A percentile compares a stretch with the other conserved stretches of the same genome.
These are phyloP conservation scores for Crossocerus cetratus DNA, from an alignment of 2,888 invertebrate species.

Conservation along the genomic window DNA sequence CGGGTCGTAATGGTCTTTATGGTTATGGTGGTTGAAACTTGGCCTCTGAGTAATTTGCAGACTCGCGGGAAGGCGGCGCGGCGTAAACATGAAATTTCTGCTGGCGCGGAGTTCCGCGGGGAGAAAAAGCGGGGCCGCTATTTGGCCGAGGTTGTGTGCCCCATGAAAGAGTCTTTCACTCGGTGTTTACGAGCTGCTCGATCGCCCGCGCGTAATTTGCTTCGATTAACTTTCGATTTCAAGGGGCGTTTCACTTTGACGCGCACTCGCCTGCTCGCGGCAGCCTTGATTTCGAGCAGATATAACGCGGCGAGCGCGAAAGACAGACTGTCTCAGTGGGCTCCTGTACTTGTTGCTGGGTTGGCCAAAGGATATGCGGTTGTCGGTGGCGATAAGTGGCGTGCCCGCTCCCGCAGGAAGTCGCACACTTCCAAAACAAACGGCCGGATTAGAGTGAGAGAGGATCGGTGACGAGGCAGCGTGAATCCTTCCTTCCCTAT, in stretches of 20 bases:
- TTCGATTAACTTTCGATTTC: conserved; percentile 2
- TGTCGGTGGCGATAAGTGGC: conserved; percentile 56
- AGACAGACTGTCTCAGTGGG: conserved; percentile 26
- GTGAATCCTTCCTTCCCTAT: too few relatives aligned
- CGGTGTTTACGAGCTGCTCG: neutral
- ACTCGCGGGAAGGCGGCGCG: too few relatives aligned
- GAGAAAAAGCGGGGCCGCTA: neutral
- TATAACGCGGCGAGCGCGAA: conserved; percentile 4
- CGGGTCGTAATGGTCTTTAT: too few relatives aligned
- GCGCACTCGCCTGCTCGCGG: too few relatives aligned
- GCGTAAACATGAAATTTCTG: too few relatives aligned
- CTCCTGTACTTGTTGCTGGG: conserved; percentile 21
- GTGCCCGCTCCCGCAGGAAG: conserved; percentile 37
- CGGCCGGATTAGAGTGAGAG: conserved; percentile 31
- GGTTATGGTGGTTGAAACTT: too few relatives aligned
- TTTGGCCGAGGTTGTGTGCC: neutral
- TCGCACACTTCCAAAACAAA: conserved; percentile 41
- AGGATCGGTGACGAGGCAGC: too few relatives aligned
- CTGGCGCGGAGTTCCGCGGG: neutral
- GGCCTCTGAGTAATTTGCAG: too few relatives aligned
- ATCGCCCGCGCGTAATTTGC: too few relatives aligned
- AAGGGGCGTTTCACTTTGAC: neutral
- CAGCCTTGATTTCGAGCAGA: neutral
- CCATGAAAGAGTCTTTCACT: neutral
- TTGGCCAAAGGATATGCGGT: conserved; percentile 52